Evolutionary conservation across 2,888 invertebrate genomes (phyloP).

Genomic region (Nesidiocoris tenuis): DNA sequence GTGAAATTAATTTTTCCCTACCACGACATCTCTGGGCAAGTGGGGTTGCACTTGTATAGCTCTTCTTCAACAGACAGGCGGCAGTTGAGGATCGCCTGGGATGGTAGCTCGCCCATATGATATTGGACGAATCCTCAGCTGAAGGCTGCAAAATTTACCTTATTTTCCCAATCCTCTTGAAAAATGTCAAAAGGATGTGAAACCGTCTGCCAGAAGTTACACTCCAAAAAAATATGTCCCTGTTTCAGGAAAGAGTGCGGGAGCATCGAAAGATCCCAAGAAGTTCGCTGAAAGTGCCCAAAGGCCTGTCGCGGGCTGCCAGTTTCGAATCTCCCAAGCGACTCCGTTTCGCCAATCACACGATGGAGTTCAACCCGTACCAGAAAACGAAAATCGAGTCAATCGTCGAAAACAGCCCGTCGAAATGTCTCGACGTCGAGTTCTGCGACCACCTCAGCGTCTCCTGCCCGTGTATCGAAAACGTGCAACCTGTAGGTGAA

Average conservation of each 20-base stretch:
- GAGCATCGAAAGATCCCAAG: constrained; percentile 55
- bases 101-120: too few species aligned
- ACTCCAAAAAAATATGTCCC: too few species aligned
- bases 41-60: too few species aligned
- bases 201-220: too few species aligned
- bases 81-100: too few species aligned
- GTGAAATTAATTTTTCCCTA: too few species aligned
- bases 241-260: constrained; percentile 35
- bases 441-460: constrained; percentile 57
- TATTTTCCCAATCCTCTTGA: too few species aligned
- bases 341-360: constrained; percentile 70
- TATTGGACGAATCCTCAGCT: too few species aligned
- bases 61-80: too few species aligned
- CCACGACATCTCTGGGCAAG: too few species aligned
- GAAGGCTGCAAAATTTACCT: too few species aligned
- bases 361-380: constrained; percentile 57
- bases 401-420: constrained; percentile 57
- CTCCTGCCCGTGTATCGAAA: constrained; percentile 72
- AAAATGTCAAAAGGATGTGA: too few species aligned
- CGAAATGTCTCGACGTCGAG: constrained; percentile 44
- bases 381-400: constrained; percentile 56
- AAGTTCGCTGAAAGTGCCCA: constrained; percentile 64
- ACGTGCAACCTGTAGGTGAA: constrained; percentile 52
- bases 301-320: constrained; percentile 63
- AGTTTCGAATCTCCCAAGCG: constrained; percentile 83